Evolutionary conservation across 2,888 invertebrate genomes (phyloP), one percentile per base, ranked within the genome.

Genomic region (Monopis laevigella): DNA sequence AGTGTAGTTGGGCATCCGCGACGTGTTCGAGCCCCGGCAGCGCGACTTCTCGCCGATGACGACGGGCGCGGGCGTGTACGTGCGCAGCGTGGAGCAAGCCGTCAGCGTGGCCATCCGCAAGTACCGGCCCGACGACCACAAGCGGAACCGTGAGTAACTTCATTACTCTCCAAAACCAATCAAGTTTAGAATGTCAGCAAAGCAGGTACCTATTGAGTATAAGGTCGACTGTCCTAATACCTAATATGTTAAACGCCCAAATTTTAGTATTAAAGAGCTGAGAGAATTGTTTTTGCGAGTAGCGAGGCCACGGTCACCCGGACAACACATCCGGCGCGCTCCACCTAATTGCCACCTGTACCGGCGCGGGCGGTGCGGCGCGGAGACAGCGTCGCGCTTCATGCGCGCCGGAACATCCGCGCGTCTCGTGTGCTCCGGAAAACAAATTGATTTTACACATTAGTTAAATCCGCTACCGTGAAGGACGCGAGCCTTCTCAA

Each of bases 31-130:
- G 64, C 92, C 92, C 2, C 82, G 88, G 44, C 86, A 87, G 46
- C 88, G 88, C 2, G 90, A 93, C 70, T 88, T 93, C 57, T 84
- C 87, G 12, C 86, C 86, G 43, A 91, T 93, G 92, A 92, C 92
- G 19, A 80, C 82, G 13, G 89, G 90, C 56, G 69, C 83, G n/a
- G 86, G 88, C 27, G 86, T 92, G 43, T 93, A 90, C 58, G 92
- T 91, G 24, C 86, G 89, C 42, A 92, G 92, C 64, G 87, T 93
- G 52, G 92, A 93, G 65, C 93, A 93, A 68, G 88, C 89, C 12
- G 89, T 93, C 46, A 90, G 90, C 40, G 89, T 93, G 11, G 89
- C 88, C 55, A 91, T 93, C 52, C 85, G 89, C 55, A 92, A 92
- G 63, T 90, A 90, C 62, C 82, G 84, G 51, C 84, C 68, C n/a